These are phyloP conservation scores for Brachyhypopomus gauderio DNA, from an alignment of 2,113 vertebrate species.

Conservation along the genomic window DNA sequence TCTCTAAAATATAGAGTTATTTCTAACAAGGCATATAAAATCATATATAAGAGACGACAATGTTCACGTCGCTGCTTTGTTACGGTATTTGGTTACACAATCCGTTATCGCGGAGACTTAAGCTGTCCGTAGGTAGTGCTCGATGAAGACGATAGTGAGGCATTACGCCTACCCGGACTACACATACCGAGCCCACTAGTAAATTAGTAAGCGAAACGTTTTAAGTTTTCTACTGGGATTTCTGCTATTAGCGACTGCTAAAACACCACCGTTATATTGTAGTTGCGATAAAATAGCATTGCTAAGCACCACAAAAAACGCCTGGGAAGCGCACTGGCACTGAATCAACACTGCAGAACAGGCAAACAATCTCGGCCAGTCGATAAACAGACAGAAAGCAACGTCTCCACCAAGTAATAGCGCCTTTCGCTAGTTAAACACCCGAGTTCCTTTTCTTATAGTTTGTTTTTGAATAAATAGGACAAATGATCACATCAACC, in stretches of 20 bases:
- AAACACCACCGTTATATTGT: too few species aligned
- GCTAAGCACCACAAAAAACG: neutral
- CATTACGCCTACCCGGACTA: neutral
- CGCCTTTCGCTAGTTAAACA: too few species aligned
- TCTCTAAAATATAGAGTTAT: neutral
- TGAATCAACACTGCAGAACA: constrained; percentile 44
- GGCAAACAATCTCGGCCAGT: neutral
- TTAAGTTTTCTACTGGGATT: too few species aligned
- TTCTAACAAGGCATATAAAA: neutral
- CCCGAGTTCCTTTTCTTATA: neutral
- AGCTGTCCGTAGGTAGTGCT: too few species aligned
- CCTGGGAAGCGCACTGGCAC: constrained; percentile 22
- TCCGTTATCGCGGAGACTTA: too few species aligned
- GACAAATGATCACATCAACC: neutral
- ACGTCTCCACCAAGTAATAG: neutral
- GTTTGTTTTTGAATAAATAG: neutral
- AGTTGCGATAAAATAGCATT: too few species aligned
- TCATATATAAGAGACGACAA: too few species aligned
- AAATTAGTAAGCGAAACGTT: too few species aligned
- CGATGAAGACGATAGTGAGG: neutral
- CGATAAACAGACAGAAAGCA: neutral
- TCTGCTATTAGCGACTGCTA: too few species aligned
- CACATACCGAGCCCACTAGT: too few species aligned
- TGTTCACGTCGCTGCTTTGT: too few species aligned
- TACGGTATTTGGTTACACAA: too few species aligned